phyloP scores from a whole-genome alignment of 2,888 invertebrate genomes.

The Ornithoptera priamus region DNA sequence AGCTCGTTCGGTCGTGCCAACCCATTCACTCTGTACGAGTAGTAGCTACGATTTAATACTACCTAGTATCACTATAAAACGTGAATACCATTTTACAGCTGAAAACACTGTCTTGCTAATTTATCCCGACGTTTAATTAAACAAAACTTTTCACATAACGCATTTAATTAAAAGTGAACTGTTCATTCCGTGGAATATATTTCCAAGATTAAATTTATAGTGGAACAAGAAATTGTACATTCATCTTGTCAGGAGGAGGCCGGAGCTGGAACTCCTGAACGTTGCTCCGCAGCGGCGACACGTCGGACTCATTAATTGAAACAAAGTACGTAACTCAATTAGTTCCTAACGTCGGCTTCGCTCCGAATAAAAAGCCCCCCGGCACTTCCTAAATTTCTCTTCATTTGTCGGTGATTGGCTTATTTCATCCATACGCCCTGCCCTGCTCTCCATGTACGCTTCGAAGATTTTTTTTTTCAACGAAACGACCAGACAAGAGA shows the following conservation, averaged over 20 bases:
- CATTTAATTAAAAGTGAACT: constrained; percentile 29
- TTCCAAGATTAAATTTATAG: constrained; percentile 31
- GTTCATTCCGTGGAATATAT: constrained; percentile 23
- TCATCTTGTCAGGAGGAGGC: constrained; percentile 25
- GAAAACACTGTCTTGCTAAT: constrained; percentile 7
- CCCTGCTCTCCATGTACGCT: not conserved
- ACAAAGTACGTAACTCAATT: constrained; percentile 48
- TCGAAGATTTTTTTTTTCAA: no score
- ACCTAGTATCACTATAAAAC: not conserved
- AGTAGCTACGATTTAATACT: no score
- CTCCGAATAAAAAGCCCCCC: constrained; percentile 32
- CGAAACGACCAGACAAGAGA: no score
- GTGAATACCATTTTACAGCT: not conserved
- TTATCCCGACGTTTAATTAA: constrained; percentile 16
- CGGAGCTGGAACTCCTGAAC: constrained; percentile 19
- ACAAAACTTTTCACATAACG: constrained; percentile 27
- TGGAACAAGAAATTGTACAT: constrained; percentile 31
- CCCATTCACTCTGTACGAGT: no score
- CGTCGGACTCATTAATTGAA: constrained; percentile 44
- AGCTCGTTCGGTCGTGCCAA: no score
- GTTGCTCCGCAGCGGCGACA: constrained; percentile 28
- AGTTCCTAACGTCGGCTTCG: constrained; percentile 38
- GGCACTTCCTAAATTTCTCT: constrained; percentile 36
- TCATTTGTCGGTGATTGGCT: constrained; percentile 40
- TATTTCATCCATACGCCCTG: constrained; percentile 28